These are phyloP conservation scores for Misgurnus mizolepis DNA, from an alignment of 2,113 vertebrate species.

Conservation along the genomic window DNA sequence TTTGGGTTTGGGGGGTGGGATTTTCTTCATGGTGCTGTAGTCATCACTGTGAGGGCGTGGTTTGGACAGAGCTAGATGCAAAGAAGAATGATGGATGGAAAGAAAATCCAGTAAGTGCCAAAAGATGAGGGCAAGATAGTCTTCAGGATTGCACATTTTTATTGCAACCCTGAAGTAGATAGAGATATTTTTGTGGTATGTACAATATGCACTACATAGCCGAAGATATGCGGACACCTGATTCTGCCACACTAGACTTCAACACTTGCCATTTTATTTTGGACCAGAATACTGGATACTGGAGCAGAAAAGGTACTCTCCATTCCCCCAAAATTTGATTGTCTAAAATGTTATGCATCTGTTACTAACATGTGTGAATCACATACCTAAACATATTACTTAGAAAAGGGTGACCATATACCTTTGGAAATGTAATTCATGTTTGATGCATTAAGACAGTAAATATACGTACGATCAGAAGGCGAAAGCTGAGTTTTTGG, in stretches of 20 bases:
- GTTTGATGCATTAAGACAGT: background rate
- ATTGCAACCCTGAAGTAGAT: background rate
- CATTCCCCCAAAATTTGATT: no score
- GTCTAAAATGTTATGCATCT: no score
- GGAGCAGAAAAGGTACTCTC: no score
- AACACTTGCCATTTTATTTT: no score
- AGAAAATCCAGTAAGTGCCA: background rate
- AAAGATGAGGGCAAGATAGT: no score
- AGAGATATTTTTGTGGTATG: background rate
- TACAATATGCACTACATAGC: background rate
- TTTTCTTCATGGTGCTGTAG: conserved; percentile 95
- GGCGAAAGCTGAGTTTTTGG: conserved; percentile 74
- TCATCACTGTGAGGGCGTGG: conserved; percentile 96
- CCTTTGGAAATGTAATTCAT: background rate
- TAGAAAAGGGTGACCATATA: background rate
- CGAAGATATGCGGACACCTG: background rate
- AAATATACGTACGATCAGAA: conserved; percentile 67
- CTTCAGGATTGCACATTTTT: no score
- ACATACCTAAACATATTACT: background rate
- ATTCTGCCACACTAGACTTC: background rate
- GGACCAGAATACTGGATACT: no score
- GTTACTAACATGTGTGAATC: no score
- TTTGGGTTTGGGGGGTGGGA: conserved; percentile 94
- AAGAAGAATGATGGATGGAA: conserved; percentile 22
- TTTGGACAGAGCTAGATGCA: conserved; percentile 77